Evolutionary conservation across 2,797 vertebrate genomes (phyloP), one percentile per base, ranked within the genome.

Genomic region (Prunella strophiata): DNA sequence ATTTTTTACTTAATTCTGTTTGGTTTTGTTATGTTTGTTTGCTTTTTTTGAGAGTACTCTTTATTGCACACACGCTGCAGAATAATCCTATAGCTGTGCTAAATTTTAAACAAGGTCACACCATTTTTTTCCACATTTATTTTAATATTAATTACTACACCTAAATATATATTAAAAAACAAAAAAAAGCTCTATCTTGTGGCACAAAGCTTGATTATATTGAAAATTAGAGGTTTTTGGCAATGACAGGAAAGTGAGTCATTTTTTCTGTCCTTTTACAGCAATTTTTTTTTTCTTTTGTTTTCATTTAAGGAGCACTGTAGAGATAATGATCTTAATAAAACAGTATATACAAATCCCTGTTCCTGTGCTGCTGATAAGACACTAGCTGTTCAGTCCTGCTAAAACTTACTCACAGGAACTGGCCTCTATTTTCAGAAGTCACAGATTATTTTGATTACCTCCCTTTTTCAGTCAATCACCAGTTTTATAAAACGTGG

Each of bases 261-360:
- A 94, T 92, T 92, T 94, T 88, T 97, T 96, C 48, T 95, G 80
- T 79, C 80, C 57, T 93, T 88, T 89, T 94, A 70, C 5, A 36
- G 77, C 61, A 50, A 25, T 17, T 78, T 85, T 63, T 96, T 95
- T 96, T 95, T 82, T 8, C 80, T 68, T 89, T 93, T 92, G 91
- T 94, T 95, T 95, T 93, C 19, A 10, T 88, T 86, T 79, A 82
- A 93, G 82, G 65, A 83, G 82, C 32, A 16, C 40, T 50, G 45
- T 7, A 72, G 73, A 91, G 85, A 96, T 94, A 96, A 20, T 20
- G 32, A 93, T 93, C 89, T 93, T 96, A 93, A 78, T 89, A 81
- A 90, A 97, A 91, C 80, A 90, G n/a, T 80, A 84, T 88, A 93
- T 89, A 93, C 84, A 91, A 96, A 96, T 93, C 83, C 67, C 67